Conservation (phyloP, 2,797 vertebrate species). For the Anniella stebbinsi region DNA sequence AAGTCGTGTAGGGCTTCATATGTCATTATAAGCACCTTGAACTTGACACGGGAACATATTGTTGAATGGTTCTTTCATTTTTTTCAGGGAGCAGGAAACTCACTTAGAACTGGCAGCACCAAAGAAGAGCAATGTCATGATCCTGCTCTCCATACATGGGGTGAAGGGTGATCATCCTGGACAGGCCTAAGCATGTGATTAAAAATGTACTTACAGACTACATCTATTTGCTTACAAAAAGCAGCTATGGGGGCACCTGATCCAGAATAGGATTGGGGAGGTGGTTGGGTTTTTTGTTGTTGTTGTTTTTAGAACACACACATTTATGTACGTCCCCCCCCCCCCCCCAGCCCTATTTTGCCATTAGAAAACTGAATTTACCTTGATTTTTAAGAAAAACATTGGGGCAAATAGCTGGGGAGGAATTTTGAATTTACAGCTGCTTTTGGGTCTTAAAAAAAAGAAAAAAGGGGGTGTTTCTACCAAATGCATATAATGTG, state of each 20-base stretch:
- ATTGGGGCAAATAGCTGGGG: too few relatives aligned
- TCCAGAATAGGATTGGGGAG: neutral
- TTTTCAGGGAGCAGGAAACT: neutral
- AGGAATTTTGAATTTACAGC: neutral
- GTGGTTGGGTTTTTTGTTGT: too few relatives aligned
- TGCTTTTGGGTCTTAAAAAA: neutral
- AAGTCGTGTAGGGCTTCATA: too few relatives aligned
- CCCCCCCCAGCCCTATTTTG: neutral
- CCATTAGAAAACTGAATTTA: neutral
- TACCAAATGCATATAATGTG: neutral
- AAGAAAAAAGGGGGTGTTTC: neutral
- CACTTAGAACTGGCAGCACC: neutral
- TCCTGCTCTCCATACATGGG: neutral
- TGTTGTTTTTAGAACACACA: neutral
- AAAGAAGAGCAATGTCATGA: neutral
- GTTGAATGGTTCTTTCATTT: neutral
- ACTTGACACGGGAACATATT: too few relatives aligned
- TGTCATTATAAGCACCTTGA: too few relatives aligned
- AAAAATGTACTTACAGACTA: too few relatives aligned
- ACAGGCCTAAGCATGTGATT: neutral
- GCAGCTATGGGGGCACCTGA: neutral
- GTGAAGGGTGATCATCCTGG: neutral
- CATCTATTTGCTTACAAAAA: neutral
- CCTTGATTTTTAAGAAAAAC: neutral
- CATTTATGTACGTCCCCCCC: neutral